A percentile compares a stretch with the other conserved stretches of the same genome.
Conservation (phyloP, 2,113 vertebrate genomes). For the Sterrhoptilus dennistouni region DNA sequence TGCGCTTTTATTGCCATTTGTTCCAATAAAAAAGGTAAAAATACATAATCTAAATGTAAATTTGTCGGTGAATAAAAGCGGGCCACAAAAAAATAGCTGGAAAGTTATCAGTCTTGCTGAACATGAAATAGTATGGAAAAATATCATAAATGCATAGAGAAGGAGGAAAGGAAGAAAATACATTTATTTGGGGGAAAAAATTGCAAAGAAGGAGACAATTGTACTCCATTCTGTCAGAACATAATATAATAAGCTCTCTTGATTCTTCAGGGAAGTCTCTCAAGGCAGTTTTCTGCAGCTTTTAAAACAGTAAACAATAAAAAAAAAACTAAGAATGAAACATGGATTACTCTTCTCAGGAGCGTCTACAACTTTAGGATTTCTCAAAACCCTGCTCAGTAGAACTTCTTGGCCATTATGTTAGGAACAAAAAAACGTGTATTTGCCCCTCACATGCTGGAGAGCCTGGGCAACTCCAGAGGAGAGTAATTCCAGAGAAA, state of each 20-base stretch:
- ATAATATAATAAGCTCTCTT: background rate
- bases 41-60: background rate
- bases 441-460: background rate
- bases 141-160: background rate
- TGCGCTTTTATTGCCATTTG: background rate
- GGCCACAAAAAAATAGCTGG: background rate
- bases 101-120: background rate
- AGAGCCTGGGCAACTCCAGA: background rate
- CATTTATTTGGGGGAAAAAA: background rate
- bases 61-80: background rate
- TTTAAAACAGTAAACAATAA: background rate
- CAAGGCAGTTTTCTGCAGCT: background rate
- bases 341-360: background rate
- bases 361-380: rapidly evolving
- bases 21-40: background rate
- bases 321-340: background rate
- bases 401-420: background rate
- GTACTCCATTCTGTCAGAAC: background rate
- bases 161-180: background rate
- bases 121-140: background rate
- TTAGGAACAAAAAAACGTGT: background rate
- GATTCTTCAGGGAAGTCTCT: background rate
- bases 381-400: background rate
- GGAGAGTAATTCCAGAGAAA: background rate
- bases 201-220: background rate